Percentiles rank a stretch among this genome's conserved stretches.
These are phyloP conservation scores for Apis cerana DNA, from an alignment of 1,140 invertebrate genomes.

Conservation along the genomic window DNA sequence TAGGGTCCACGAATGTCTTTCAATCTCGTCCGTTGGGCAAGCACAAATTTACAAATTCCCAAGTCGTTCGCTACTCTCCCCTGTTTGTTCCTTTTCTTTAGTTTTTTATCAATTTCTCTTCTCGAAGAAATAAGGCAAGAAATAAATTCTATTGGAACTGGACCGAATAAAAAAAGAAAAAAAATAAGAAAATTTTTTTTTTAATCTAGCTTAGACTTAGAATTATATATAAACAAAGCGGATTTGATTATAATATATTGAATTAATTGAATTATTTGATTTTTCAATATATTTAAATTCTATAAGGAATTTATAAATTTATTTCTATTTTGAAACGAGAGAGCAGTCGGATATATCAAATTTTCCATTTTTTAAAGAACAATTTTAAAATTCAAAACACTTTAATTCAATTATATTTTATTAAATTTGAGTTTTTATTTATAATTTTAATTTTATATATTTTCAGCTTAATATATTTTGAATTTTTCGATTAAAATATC, in stretches of 20 bases:
- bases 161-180: constrained; percentile 11
- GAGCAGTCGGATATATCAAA: neutral
- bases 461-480: neutral
- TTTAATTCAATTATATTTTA: neutral
- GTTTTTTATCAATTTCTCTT: neutral
- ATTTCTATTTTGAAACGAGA: neutral
- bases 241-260: constrained; percentile 3
- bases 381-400: neutral
- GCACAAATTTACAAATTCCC: constrained; percentile 66
- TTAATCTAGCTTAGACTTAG: neutral
- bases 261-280: neutral
- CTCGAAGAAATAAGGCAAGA: neutral
- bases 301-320: neutral
- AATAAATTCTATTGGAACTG: constrained; percentile 34
- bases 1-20: constrained; percentile 49
- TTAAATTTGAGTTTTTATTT: neutral
- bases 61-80: constrained; percentile 41
- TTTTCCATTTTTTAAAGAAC: neutral
- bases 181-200: neutral
- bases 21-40: constrained; percentile 54
- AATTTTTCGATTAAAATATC: neutral
- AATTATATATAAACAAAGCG: neutral
- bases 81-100: neutral
- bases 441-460: too few relatives aligned
- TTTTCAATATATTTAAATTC: neutral